These are phyloP conservation scores for Glyptemys insculpta DNA, from an alignment of 2,797 vertebrate genomes.

Conservation along the genomic window DNA sequence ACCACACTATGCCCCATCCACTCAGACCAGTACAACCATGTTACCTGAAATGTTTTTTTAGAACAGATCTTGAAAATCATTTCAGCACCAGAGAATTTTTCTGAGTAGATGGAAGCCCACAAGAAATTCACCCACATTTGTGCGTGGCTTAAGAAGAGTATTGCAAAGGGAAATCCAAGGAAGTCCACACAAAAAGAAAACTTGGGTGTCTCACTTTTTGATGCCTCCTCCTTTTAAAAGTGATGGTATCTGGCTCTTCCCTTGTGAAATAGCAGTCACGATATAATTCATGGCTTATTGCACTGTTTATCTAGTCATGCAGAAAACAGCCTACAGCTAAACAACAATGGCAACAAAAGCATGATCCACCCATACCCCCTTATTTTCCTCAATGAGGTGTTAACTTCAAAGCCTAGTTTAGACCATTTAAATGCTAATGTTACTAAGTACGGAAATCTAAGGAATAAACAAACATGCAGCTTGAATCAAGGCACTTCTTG, in stretches of 20 bases:
- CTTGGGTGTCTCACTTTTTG: neutral
- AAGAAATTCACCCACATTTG: neutral
- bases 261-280: neutral
- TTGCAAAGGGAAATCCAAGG: neutral
- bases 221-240: neutral
- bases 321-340: slow-evolving; percentile 59
- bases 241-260: neutral
- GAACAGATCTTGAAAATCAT: neutral
- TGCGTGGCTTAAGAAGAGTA: neutral
- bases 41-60: neutral
- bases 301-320: neutral
- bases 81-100: neutral
- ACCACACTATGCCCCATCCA: neutral
- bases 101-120: neutral
- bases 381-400: slow-evolving; percentile 49
- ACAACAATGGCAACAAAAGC: slow-evolving; percentile 48
- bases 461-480: slow-evolving; percentile 20
- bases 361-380: neutral
- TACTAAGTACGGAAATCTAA: slow-evolving; percentile 1
- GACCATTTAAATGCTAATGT: slow-evolving; percentile 8
- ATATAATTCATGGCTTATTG: neutral
- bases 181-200: neutral
- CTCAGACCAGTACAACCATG: neutral
- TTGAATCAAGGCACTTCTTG: slow-evolving; percentile 22
- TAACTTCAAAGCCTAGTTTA: slow-evolving; percentile 63